A percentile compares a stretch with the other conserved stretches of the same genome.
phyloP scores from a whole-genome alignment of 2,113 vertebrate genomes.

The Chionomys nivalis region DNA sequence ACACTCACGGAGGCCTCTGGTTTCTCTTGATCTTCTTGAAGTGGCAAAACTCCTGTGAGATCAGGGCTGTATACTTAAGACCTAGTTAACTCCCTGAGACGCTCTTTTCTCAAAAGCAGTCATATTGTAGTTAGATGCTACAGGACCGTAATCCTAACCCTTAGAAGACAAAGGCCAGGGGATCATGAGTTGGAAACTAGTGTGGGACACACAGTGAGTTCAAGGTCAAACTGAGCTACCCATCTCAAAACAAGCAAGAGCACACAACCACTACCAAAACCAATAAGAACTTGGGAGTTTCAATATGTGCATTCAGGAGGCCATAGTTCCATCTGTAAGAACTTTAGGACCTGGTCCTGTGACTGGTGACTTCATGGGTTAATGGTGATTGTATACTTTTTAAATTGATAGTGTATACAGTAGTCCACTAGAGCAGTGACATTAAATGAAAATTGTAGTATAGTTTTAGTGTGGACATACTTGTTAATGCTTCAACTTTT shows the following conservation, averaged over 20 bases:
- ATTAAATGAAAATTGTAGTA: not conserved
- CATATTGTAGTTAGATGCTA: not conserved
- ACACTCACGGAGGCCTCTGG: not conserved
- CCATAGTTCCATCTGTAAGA: not conserved
- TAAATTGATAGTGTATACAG: not conserved
- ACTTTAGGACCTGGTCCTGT: not conserved
- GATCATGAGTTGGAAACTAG: not conserved
- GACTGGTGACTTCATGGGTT: not conserved
- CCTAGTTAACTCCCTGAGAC: not conserved
- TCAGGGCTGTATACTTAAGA: not conserved
- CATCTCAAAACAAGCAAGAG: not conserved
- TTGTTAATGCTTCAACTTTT: not conserved
- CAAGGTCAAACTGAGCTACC: not conserved
- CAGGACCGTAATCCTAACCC: not conserved
- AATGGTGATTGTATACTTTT: not conserved
- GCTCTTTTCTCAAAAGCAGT: not conserved
- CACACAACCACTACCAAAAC: not conserved
- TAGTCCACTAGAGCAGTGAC: not conserved
- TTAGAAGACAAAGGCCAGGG: not conserved
- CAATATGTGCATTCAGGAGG: not conserved
- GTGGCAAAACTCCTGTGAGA: not conserved
- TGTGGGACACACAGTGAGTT: not conserved
- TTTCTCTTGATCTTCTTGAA: not conserved
- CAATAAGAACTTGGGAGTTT: not conserved
- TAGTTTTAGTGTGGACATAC: not conserved